Percentiles rank a stretch among this genome's conserved stretches.
Evolutionary conservation across 92 coral and sea anemone genomes (phyloP).

Genomic region (Porites divaricata): DNA sequence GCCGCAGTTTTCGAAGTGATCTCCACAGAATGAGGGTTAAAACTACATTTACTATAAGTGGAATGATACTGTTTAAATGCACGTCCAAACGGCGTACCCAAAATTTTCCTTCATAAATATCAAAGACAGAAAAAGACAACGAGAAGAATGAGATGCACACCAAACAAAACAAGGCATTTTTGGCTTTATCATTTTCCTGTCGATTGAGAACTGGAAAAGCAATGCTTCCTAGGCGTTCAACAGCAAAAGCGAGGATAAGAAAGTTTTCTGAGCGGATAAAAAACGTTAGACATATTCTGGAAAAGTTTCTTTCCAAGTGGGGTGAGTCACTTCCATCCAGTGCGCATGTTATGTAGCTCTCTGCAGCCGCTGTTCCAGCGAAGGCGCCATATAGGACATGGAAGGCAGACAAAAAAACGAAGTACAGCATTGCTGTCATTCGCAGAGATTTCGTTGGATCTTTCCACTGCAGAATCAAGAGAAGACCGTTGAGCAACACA

Average conservation of each 20-base stretch:
- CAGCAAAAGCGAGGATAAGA: conserved; percentile 34
- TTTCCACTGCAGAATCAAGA: conserved; percentile 25
- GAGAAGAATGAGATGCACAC: conserved; percentile 17
- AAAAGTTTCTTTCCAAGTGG: not conserved
- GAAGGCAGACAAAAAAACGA: conserved; percentile 12
- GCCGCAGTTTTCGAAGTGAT: not conserved
- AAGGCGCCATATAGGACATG: conserved; percentile 4
- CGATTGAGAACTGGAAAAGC: conserved; percentile 11
- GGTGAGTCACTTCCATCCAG: conserved; percentile 9
- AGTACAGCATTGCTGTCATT: conserved; percentile 15
- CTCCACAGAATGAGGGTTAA: not conserved
- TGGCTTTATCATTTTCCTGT: conserved; percentile 2
- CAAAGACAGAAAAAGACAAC: conserved; percentile 23
- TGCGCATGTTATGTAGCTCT: conserved; percentile 49
- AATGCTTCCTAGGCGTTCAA: conserved; percentile 23
- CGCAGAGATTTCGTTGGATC: conserved; percentile 27
- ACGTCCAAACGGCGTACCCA: conserved; percentile 32
- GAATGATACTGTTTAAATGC: conserved; percentile 11
- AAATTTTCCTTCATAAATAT: not conserved
- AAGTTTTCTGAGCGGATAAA: conserved; percentile 27
- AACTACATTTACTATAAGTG: conserved; percentile 2
- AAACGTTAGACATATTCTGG: conserved; percentile 7
- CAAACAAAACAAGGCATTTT: conserved; percentile 6
- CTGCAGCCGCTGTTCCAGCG: conserved; percentile 34
- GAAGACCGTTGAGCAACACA: conserved; percentile 15